phyloP scores from a whole-genome alignment of 2,888 invertebrate species.

The Drymonia ruficornis region DNA sequence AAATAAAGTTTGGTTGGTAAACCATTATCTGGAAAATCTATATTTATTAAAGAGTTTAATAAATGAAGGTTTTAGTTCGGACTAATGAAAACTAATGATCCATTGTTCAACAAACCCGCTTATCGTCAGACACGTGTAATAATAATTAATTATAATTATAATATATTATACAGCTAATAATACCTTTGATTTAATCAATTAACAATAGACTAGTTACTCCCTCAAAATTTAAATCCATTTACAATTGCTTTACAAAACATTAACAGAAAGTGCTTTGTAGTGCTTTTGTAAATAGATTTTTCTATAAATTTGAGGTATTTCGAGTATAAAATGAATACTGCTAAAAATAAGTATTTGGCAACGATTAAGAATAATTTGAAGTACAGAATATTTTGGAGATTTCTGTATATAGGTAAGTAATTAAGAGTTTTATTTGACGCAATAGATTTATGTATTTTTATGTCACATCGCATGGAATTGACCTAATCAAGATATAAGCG shows the following conservation, averaged over 20 bases:
- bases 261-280: no score
- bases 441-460: not conserved
- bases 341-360: constrained; percentile 35
- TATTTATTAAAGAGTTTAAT: no score
- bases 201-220: constrained; percentile 28
- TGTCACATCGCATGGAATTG: not conserved
- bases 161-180: constrained; percentile 42
- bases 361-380: constrained; percentile 18
- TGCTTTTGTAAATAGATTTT: no score
- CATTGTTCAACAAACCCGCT: constrained; percentile 1
- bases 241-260: no score
- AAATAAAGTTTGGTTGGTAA: no score
- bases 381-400: constrained; percentile 16
- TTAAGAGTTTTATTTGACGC: not conserved
- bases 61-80: no score
- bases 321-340: constrained; percentile 31
- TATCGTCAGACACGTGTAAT: constrained; percentile 18
- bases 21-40: no score
- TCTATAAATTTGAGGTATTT: constrained; percentile 4
- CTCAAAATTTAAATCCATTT: no score
- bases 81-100: not conserved
- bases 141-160: constrained; percentile 27
- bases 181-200: constrained; percentile 47
- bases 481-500: not conserved
- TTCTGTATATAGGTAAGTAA: constrained; percentile 5